These are phyloP conservation scores for Drosophila arizonae DNA, from an alignment of 1,140 invertebrate species.

Conservation along the genomic window DNA sequence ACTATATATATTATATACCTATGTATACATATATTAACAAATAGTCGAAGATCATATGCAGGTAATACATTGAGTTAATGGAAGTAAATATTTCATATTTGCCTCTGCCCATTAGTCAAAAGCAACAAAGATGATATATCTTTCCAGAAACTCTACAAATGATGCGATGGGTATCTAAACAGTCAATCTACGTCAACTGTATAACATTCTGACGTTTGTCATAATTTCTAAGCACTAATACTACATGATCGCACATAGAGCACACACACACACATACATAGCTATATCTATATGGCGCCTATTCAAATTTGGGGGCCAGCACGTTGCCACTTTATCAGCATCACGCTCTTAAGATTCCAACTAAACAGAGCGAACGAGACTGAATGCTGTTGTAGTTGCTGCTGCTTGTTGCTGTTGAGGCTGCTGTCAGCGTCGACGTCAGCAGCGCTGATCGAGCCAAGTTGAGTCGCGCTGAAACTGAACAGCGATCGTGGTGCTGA, in stretches of 20 bases:
- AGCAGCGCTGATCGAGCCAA: slow-evolving; percentile 28
- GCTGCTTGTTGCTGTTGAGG: slow-evolving; percentile 3
- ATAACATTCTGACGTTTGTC: no score
- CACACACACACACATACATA: slow-evolving; percentile 17
- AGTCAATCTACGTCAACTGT: neutral
- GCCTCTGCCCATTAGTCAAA: no score
- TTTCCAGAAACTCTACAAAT: neutral
- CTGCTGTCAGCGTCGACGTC: slow-evolving; percentile 17
- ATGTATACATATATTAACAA: no score
- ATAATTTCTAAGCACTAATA: slow-evolving; percentile 1
- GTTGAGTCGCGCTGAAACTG: slow-evolving; percentile 19
- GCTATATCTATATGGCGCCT: slow-evolving; percentile 51
- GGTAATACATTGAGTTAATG: no score
- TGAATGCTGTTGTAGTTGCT: slow-evolving; percentile 19
- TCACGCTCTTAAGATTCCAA: slow-evolving; percentile 75
- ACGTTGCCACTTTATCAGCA: slow-evolving; percentile 74
- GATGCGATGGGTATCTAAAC: neutral
- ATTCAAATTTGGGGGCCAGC: slow-evolving; percentile 64
- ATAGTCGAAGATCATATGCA: no score
- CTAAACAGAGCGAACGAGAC: slow-evolving; percentile 34
- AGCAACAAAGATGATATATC: no score
- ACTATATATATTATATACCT: no score
- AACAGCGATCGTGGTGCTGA: slow-evolving; percentile 16
- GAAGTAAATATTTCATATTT: no score
- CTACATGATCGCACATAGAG: slow-evolving; percentile 12